Conservation (phyloP, 2,113 vertebrate species). For the Bolborhynchus lineola region DNA sequence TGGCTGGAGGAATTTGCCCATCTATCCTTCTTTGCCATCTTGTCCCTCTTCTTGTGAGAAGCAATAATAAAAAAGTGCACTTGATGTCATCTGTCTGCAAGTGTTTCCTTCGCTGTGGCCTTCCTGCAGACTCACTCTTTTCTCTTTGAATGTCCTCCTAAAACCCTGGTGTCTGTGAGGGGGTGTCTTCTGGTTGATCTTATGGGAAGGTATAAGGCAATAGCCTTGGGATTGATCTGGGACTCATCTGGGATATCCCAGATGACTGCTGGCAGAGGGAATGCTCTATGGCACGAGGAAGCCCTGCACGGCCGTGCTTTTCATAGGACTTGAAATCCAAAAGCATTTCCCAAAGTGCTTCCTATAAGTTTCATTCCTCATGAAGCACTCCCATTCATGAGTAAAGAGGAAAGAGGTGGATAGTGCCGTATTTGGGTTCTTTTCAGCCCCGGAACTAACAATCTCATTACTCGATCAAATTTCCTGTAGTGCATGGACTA, state of each 20-base stretch:
- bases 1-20: background rate
- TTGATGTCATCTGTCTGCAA: background rate
- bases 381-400: background rate
- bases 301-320: fast-evolving
- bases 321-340: background rate
- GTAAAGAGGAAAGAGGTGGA: constrained; percentile 29
- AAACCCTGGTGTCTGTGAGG: background rate
- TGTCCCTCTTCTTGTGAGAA: background rate
- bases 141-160: background rate
- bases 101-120: background rate
- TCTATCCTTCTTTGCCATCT: background rate
- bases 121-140: background rate
- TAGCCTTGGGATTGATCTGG: background rate
- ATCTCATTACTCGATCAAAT: background rate
- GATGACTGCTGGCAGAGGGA: background rate
- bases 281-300: fast-evolving
- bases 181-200: background rate
- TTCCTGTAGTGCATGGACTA: background rate
- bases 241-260: background rate
- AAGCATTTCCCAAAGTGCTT: background rate
- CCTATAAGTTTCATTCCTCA: background rate
- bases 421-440: background rate
- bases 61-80: background rate
- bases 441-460: background rate
- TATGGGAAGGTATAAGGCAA: background rate